Percentiles rank a stretch among this genome's conserved stretches.
Evolutionary conservation across 2,797 vertebrate species (phyloP).

Genomic region (Acomys russatus): DNA sequence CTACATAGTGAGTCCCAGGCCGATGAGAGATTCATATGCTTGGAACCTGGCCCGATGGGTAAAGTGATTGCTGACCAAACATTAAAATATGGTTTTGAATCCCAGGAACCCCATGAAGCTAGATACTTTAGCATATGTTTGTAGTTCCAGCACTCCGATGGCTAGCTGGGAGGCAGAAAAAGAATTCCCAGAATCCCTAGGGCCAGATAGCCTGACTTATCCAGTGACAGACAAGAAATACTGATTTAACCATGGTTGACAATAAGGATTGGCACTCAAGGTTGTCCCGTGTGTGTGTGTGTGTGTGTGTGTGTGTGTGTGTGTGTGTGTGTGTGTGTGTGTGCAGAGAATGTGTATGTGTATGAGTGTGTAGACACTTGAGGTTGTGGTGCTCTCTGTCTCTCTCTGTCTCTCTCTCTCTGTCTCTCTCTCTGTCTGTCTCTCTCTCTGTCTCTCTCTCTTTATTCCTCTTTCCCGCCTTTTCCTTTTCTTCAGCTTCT

Average conservation of each 20-base stretch:
- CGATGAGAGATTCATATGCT: too few species aligned
- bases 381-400: too few species aligned
- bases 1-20: background rate
- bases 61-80: background rate
- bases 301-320: too few species aligned
- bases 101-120: background rate
- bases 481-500: background rate
- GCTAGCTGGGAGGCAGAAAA: background rate
- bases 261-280: background rate
- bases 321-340: too few species aligned
- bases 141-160: background rate
- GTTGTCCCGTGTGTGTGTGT: background rate
- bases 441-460: background rate
- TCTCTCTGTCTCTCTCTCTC: background rate
- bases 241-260: background rate
- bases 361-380: too few species aligned
- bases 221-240: background rate
- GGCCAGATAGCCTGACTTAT: too few species aligned
- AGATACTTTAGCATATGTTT: background rate
- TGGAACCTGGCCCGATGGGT: too few species aligned
- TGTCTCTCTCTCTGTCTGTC: too few species aligned
- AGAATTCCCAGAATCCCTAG: background rate
- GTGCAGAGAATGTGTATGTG: too few species aligned
- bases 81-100: background rate
- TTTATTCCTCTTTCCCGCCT: too few species aligned